Evolutionary conservation across 1,140 invertebrate genomes (phyloP).

Genomic region (Asbolus verrucosus): DNA sequence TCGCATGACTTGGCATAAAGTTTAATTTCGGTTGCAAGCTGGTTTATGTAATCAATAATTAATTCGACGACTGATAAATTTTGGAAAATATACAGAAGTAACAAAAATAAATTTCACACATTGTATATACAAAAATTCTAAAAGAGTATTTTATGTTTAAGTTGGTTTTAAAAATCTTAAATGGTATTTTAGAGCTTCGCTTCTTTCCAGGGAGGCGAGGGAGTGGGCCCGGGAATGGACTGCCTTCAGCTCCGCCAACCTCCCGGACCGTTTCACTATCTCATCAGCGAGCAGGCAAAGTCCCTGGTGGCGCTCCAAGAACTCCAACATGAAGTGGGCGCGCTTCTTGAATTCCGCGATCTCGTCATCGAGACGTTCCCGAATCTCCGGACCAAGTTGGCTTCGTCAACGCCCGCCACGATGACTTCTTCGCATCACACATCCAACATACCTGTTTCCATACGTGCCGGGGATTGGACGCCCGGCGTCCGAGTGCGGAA

Average conservation of each 20-base stretch:
- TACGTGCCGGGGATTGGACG: slow-evolving; percentile 76
- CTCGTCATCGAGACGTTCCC: slow-evolving; percentile 92
- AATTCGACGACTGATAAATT: too few relatives aligned
- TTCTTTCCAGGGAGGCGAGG: slow-evolving; percentile 58
- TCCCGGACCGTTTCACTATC: slow-evolving; percentile 78
- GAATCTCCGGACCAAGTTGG: slow-evolving; percentile 85
- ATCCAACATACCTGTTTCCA: slow-evolving; percentile 62
- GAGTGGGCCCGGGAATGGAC: slow-evolving; percentile 74
- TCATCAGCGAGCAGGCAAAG: slow-evolving; percentile 85
- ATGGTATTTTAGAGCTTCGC: too few relatives aligned
- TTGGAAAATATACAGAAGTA: too few relatives aligned
- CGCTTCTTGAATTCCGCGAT: slow-evolving; percentile 88
- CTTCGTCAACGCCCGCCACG: slow-evolving; percentile 66
- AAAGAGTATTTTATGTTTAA: too few relatives aligned
- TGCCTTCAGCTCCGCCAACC: slow-evolving; percentile 75
- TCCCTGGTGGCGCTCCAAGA: slow-evolving; percentile 83
- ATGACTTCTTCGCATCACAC: slow-evolving; percentile 57
- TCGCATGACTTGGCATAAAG: too few relatives aligned
- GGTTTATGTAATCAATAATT: too few relatives aligned
- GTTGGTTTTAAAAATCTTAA: too few relatives aligned
- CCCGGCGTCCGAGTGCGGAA: slow-evolving; percentile 79
- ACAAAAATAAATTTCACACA: too few relatives aligned
- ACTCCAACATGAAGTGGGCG: slow-evolving; percentile 91
- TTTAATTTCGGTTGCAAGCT: too few relatives aligned
- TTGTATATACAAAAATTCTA: too few relatives aligned